Base-by-base conservation (phyloP, 2,113 vertebrate species). In the Blennius ocellaris region DNA sequence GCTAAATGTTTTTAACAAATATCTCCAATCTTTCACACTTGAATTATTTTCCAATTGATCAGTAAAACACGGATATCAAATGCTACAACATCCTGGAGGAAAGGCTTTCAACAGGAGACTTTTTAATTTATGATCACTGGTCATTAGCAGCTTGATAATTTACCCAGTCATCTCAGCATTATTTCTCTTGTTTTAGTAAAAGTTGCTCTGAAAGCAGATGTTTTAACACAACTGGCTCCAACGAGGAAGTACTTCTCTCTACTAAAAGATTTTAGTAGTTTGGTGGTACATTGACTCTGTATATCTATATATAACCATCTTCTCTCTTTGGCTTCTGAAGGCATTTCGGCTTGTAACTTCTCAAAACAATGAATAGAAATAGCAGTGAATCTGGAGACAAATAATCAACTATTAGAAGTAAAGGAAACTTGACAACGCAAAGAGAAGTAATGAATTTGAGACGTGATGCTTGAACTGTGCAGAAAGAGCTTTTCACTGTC, bases 401-500 rank as follows among this genome's bases (percentile, higher is more conserved):
- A 53, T 17, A 2, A 41, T 11, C 14, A 45, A 39, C 57, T 11
- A 47, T 2, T 8, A 47, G 9, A 43, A 17, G 40, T 0, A 1
- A 68, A 12, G 0, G 3, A 8, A 21, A 38, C 8, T 11, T 15
- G 1, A 52, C 7, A 47, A 40, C 51, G 41, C 12, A 45, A 8
- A 47, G 8, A 2, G 36, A 61, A 21, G 6, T 40, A 41, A 38
- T 4, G 44, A 11, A 8, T 16, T 60, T 64, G 4, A 60, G 12
- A 67, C 1, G 10, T 54, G 40, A 70, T 38, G n/a, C 11, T 59
- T 8, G 12, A 38, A 78, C 57, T 41, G 45, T 68, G 68, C 44
- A 70, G 8, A 60, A 62, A 79, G 65, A 78, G 62, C 62, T 68
- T 43, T 36, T 61, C 81, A 78, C 73, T 67, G 74, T 80, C 58